These are phyloP conservation scores for Heterodera filipjevi DNA, from an alignment of 2,888 invertebrate species.

Conservation along the genomic window DNA sequence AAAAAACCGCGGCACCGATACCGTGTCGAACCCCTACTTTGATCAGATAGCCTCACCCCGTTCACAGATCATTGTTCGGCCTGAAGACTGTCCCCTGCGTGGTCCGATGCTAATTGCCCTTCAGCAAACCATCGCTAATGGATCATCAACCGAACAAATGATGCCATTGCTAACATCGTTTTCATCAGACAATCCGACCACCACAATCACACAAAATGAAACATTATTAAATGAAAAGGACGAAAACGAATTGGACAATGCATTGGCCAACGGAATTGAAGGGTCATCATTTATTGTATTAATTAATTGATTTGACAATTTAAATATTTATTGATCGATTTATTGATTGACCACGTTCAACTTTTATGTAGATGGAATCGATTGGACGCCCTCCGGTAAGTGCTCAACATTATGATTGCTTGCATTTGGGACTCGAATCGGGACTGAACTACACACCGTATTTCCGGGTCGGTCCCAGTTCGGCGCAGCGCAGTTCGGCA, in stretches of 20 bases:
- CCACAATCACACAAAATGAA: neutral
- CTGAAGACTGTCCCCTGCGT: conserved; percentile 41
- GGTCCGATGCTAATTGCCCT: conserved; percentile 37
- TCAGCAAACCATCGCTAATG: neutral
- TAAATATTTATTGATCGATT: too few relatives aligned
- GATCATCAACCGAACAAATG: neutral
- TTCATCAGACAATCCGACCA: neutral
- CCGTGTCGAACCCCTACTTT: neutral
- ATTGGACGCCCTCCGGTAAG: neutral
- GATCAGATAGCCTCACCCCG: neutral
- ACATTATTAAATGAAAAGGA: neutral
- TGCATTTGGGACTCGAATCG: too few relatives aligned
- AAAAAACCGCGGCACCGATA: too few relatives aligned
- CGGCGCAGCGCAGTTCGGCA: too few relatives aligned
- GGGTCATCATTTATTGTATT: neutral
- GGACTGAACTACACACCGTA: too few relatives aligned
- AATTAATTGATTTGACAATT: too few relatives aligned
- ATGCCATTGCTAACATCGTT: too few relatives aligned
- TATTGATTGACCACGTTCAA: too few relatives aligned
- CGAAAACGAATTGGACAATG: neutral
- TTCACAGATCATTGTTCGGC: conserved; percentile 27
- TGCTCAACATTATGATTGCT: neutral
- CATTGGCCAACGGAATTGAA: neutral
- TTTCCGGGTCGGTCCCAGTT: too few relatives aligned
- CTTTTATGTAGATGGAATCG: neutral